Percentiles rank a stretch among this genome's conserved stretches.
phyloP scores from a whole-genome alignment of 2,113 vertebrate species.

The Isurus oxyrinchus region DNA sequence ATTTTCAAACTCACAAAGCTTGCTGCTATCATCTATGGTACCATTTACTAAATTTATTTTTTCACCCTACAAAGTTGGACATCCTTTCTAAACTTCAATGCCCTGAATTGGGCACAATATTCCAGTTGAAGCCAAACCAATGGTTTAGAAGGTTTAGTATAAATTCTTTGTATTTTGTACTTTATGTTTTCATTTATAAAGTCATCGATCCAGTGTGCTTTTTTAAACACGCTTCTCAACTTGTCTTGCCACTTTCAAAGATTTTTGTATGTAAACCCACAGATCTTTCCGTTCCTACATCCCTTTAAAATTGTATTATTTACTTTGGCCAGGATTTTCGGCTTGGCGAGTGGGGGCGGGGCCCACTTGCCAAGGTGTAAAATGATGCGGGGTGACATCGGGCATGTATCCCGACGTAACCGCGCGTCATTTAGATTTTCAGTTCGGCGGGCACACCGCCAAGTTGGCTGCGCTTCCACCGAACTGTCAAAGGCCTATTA shows the following conservation, averaged over 20 bases:
- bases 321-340: not conserved
- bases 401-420: too few relatives aligned
- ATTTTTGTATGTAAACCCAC: not conserved
- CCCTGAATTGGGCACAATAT: not conserved
- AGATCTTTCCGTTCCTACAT: not conserved
- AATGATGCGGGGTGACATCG: too few relatives aligned
- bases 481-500: too few relatives aligned
- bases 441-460: too few relatives aligned
- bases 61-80: not conserved
- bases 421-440: too few relatives aligned
- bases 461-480: too few relatives aligned
- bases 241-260: not conserved
- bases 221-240: not conserved
- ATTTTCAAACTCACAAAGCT: too few relatives aligned
- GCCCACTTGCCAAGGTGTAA: too few relatives aligned
- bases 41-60: not conserved
- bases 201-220: not conserved
- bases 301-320: not conserved
- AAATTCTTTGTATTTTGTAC: not conserved
- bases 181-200: not conserved
- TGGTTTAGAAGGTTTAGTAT: not conserved
- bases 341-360: too few relatives aligned
- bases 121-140: not conserved
- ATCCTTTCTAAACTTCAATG: not conserved
- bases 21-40: not conserved